Conservation (phyloP, 2,888 invertebrate species). For the Nephrotoma appendiculata region DNA sequence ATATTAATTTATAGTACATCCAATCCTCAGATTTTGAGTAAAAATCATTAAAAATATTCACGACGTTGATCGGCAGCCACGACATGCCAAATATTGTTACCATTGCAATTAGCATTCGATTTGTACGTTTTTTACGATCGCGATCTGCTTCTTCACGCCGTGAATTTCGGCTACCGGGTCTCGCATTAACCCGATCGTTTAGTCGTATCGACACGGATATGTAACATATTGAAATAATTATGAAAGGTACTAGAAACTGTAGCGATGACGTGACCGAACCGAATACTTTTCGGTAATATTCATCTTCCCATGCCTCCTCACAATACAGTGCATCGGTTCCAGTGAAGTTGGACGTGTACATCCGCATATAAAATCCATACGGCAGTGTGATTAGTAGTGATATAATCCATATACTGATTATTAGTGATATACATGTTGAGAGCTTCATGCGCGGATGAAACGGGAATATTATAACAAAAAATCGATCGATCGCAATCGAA, state of each 20-base stretch:
- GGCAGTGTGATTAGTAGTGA: constrained; percentile 79
- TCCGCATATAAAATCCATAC: constrained; percentile 66
- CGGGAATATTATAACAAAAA: constrained; percentile 93
- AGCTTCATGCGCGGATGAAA: constrained; percentile 86
- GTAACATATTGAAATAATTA: constrained; percentile 89
- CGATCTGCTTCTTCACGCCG: constrained; percentile 80
- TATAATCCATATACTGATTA: constrained; percentile 81
- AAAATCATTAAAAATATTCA: constrained; percentile 76
- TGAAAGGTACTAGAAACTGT: constrained; percentile 90
- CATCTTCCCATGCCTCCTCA: constrained; percentile 84
- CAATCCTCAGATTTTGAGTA: constrained; percentile 57
- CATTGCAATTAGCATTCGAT: constrained; percentile 96
- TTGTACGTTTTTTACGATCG: constrained; percentile 78
- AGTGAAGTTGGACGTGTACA: constrained; percentile 35
- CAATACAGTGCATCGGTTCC: constrained; percentile 39
- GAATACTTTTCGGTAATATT: constrained; percentile 61
- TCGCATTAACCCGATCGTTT: constrained; percentile 66
- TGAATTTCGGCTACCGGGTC: constrained; percentile 74
- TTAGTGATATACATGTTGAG: constrained; percentile 69
- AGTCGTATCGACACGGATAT: constrained; percentile 79
- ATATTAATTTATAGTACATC: constrained; percentile 75
- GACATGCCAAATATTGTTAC: constrained; percentile 92
- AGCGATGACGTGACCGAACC: constrained; percentile 76
- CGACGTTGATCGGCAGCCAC: constrained; percentile 84
- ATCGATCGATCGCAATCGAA: constrained; percentile 94